Evolutionary conservation across 2,888 invertebrate genomes (phyloP).

Genomic region (Pardosa pseudoannulata): DNA sequence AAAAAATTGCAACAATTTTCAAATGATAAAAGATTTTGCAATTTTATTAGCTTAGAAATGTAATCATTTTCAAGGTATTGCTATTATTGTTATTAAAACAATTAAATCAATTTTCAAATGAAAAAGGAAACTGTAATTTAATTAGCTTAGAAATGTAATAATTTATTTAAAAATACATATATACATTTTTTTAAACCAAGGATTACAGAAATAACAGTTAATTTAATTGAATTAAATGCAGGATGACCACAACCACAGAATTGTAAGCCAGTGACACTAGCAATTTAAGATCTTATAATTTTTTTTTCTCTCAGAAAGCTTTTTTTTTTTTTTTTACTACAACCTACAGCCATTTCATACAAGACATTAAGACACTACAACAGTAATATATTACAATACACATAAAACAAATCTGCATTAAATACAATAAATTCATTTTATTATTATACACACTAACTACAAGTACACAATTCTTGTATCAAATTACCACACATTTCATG

Average conservation of each 20-base stretch:
- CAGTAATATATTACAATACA: constrained; percentile 48
- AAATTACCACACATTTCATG: background rate
- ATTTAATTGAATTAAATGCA: constrained; percentile 49
- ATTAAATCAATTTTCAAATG: background rate
- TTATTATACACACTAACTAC: constrained; percentile 19
- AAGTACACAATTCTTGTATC: constrained; percentile 17
- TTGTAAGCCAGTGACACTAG: constrained; percentile 33
- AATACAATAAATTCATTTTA: constrained; percentile 40
- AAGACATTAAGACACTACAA: constrained; percentile 25
- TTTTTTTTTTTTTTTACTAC: constrained; percentile 37
- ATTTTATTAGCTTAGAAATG: no score
- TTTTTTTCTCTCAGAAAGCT: constrained; percentile 18
- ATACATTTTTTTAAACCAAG: constrained; percentile 61
- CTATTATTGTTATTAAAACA: no score
- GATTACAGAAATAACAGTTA: constrained; percentile 34
- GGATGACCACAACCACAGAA: constrained; percentile 50
- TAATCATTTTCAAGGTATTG: no score
- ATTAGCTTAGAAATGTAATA: constrained; percentile 61
- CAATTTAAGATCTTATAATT: constrained; percentile 19
- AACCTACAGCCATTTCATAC: constrained; percentile 41
- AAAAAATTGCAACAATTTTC: no score
- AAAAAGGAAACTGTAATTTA: background rate
- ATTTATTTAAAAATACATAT: constrained; percentile 72
- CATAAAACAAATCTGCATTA: constrained; percentile 25
- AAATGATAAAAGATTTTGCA: no score